Base-by-base conservation (phyloP, 2,888 invertebrate species). In the Netelia virgata region DNA sequence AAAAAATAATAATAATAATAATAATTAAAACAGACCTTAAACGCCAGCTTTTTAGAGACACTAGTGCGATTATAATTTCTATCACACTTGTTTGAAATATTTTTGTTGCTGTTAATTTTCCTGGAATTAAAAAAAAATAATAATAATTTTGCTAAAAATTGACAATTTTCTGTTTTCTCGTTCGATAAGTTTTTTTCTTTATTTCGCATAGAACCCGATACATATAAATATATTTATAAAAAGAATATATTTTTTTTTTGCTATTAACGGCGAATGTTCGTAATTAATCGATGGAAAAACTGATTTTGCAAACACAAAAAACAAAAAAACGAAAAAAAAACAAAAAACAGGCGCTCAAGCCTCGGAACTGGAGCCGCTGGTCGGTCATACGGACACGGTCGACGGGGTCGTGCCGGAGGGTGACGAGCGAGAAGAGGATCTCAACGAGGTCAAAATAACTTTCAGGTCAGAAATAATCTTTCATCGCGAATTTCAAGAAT, bases 321-420 rank as follows among this genome's bases (percentile, higher is more conserved):
- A 63, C 61, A 57, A 68, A 76, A 63, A 66, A 57, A 68, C 14
- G 61, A 10, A 28, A 23, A 61, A 41, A 61, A 47, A 63, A 59
- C 68, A 36, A 47, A 50, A 76, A 43, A 36, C 78, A 91, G 93
- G 93, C 75, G 93, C 91, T 75, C 92, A 93, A 88, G 91, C 91
- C 87, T 93, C 90, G 91, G 93, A 92, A 93, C 92, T 93, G 93
- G 95, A 92, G 94, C 95, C 95, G 90, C 93, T 93, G 94, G 94
- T 92, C 93, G 94, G 92, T 93, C 94, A 93, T 93, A 94, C 86
- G 94, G 88, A 95, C 94, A 88, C 89, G 63, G 90, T 92, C 66
- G 93, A 93, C 86, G 92, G 93, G 10, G 89, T 90, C 1, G 91
- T 92, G 50, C 90, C 91, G 59, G 93, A 93, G 66, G 92, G 88